Percentiles rank a stretch among this genome's conserved stretches.
Evolutionary conservation across 2,888 invertebrate genomes (phyloP).

Genomic region (Peribatodes rhomboidaria): DNA sequence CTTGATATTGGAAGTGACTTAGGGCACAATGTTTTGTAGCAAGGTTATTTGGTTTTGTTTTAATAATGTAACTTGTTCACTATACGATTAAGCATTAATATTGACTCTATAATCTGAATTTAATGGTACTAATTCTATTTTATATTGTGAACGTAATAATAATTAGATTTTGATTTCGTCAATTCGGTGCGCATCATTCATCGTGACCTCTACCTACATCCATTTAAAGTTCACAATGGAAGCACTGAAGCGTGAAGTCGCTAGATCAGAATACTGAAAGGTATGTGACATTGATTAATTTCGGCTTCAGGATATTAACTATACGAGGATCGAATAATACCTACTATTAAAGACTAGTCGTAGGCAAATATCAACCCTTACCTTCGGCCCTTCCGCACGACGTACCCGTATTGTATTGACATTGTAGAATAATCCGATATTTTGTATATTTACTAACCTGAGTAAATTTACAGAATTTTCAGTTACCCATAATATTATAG

Average conservation of each 20-base stretch:
- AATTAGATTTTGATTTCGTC: slow-evolving; percentile 1
- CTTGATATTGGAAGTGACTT: no score
- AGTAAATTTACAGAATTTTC: no score
- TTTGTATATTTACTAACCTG: no score
- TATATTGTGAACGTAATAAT: slow-evolving; percentile 1
- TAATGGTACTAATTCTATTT: neutral
- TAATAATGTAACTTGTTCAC: no score
- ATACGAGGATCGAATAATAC: neutral
- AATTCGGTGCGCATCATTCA: slow-evolving; percentile 6
- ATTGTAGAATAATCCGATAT: no score
- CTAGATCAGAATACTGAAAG: slow-evolving; percentile 5
- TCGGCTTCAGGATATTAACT: slow-evolving; percentile 8
- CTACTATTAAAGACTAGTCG: neutral
- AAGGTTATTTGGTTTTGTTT: no score
- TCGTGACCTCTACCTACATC: slow-evolving; percentile 2
- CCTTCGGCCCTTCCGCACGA: no score
- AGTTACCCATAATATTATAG: no score
- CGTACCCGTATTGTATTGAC: no score
- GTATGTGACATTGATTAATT: slow-evolving; percentile 17
- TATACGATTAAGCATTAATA: neutral
- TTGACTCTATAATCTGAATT: neutral
- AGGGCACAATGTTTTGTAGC: no score
- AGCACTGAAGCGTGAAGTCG: slow-evolving; percentile 12
- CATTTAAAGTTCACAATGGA: slow-evolving; percentile 19
- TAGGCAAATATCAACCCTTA: neutral